Evolutionary conservation across 2,888 invertebrate species (phyloP).

Genomic region (Encarsia formosa): DNA sequence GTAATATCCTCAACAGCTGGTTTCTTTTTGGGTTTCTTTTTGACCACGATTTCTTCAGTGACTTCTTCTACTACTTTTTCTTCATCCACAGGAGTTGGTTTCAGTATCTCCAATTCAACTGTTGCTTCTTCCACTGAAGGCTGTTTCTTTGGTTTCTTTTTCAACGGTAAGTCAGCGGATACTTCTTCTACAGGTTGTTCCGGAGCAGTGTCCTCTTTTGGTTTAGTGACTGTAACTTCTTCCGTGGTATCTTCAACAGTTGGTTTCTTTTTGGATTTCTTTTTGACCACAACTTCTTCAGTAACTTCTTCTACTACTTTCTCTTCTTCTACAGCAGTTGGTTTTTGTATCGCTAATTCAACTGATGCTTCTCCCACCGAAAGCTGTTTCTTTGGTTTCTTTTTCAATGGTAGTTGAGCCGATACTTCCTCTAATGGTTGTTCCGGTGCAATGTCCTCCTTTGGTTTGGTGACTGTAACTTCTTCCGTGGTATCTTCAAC

Average conservation of each 20-base stretch:
- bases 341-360: slow-evolving; percentile 39
- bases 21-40: slow-evolving; percentile 35
- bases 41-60: slow-evolving; percentile 33
- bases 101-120: slow-evolving; percentile 36
- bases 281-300: slow-evolving; percentile 30
- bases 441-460: slow-evolving; percentile 32
- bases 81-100: slow-evolving; percentile 35
- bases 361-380: slow-evolving; percentile 30
- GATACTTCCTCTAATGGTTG: slow-evolving; percentile 38
- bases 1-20: slow-evolving; percentile 33
- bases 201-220: slow-evolving; percentile 42
- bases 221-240: slow-evolving; percentile 43
- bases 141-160: slow-evolving; percentile 40
- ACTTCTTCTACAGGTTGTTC: slow-evolving; percentile 42
- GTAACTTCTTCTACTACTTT: slow-evolving; percentile 33
- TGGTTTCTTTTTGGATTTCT: slow-evolving; percentile 37
- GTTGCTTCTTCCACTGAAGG: slow-evolving; percentile 34
- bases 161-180: slow-evolving; percentile 29
- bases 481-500: slow-evolving; percentile 36
- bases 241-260: slow-evolving; percentile 33
- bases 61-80: slow-evolving; percentile 53
- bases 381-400: slow-evolving; percentile 37
- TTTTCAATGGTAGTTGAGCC: slow-evolving; percentile 31
- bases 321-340: slow-evolving; percentile 33
- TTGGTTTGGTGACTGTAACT: slow-evolving; percentile 36